Base-by-base conservation (phyloP, 2,113 vertebrate species). In the Rhizomys pruinosus region DNA sequence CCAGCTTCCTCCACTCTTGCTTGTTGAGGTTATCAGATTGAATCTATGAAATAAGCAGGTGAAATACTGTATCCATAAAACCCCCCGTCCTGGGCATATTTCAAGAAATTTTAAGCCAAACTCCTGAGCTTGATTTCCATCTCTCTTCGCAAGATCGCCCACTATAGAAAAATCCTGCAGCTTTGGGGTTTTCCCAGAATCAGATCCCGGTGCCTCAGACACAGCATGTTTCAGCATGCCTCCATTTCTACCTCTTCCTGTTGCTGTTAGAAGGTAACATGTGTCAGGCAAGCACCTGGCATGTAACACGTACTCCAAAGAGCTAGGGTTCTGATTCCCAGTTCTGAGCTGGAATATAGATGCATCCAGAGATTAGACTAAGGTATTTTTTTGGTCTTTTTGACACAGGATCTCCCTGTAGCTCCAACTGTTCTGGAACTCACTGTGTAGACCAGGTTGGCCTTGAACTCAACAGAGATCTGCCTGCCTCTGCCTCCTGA, bases 261-360 rank as follows among this genome's bases (percentile, higher is more conserved):
- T 4, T n/a, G 3, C 72, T 68, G 34, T 61, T 66, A 63, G 0
- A 6, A 82, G 34, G 10, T 29, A 89, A 71, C 59, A 8, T 1
- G 27, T 59, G 27, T 39, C 23, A n/a, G n/a, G n/a, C n/a, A 82
- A 44, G 39, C 37, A 72, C 44, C 23, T 29, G 55, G 61, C 13
- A 32, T 27, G 13, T 22, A 61, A 81, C 32, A 91, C 34, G 73
- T 34, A 39, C 29, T 73, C 63, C 34, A 3, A 52, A 16, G 1
- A 59, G 12, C 78, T 80, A 12, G 27, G 23, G 71, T n/a, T 32
- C n/a, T n/a, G n/a, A n/a, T n/a, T n/a, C n/a, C n/a, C n/a, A n/a
- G n/a, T n/a, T n/a, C n/a, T n/a, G n/a, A n/a, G n/a, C n/a, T n/a
- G 13, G 37, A 81, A 81, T 74, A 88, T 25, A 88, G 92, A 90